phyloP scores from a whole-genome alignment of 2,113 vertebrate species.

The Aphyosemion australe region DNA sequence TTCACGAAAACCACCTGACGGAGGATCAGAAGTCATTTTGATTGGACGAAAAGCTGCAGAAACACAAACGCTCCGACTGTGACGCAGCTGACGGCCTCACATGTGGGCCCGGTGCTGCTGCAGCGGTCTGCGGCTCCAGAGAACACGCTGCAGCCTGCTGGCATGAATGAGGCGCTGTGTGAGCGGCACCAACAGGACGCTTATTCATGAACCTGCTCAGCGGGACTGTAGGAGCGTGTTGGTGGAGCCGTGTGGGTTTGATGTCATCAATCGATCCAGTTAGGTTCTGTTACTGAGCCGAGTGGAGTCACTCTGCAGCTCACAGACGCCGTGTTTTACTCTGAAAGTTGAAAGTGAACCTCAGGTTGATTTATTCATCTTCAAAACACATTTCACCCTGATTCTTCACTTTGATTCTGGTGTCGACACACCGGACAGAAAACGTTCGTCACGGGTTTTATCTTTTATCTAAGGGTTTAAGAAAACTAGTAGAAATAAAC shows the following conservation, averaged over 20 bases:
- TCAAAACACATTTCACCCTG: too few relatives aligned
- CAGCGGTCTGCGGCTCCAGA: background rate
- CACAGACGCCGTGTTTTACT: background rate
- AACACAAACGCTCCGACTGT: background rate
- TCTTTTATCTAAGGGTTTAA: too few relatives aligned
- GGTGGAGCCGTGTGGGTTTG: background rate
- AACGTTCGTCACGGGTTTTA: too few relatives aligned
- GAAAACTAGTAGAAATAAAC: too few relatives aligned
- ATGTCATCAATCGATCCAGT: slow-evolving; percentile 31
- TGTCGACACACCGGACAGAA: too few relatives aligned
- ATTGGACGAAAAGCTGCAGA: too few relatives aligned
- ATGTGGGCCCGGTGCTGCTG: slow-evolving; percentile 1
- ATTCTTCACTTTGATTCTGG: too few relatives aligned
- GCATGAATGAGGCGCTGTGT: slow-evolving; percentile 38
- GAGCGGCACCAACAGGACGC: slow-evolving; percentile 24
- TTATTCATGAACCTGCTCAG: slow-evolving; percentile 32
- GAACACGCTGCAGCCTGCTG: background rate
- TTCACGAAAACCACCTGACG: too few relatives aligned
- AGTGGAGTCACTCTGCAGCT: slow-evolving; percentile 16
- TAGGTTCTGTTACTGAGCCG: slow-evolving; percentile 12
- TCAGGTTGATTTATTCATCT: too few relatives aligned
- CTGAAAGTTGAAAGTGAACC: too few relatives aligned
- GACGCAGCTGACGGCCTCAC: background rate
- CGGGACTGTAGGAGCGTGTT: background rate
- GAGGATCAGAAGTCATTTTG: too few relatives aligned